Base-by-base conservation (phyloP, 2,113 vertebrate genomes). In the Glaucomys volans region DNA sequence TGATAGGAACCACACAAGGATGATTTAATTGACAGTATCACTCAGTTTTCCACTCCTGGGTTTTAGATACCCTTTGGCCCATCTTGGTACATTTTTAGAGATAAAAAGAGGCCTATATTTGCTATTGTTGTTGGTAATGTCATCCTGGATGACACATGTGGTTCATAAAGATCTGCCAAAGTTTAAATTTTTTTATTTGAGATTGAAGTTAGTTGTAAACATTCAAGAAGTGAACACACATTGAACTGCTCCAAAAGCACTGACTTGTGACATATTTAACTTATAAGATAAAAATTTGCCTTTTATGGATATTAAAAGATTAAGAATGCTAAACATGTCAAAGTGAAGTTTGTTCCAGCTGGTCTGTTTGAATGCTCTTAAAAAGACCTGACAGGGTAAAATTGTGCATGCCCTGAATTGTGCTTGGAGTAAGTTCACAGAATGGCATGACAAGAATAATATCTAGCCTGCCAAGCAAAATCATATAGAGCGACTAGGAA, bases 221-320 rank as follows among this genome's bases (percentile, higher is more conserved):
- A 76, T 86, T 93, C n/a, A 62, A 87, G 50, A 44, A 86, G n/a
- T 69, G 32, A 82, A 76, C 9, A 54, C 50, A 87, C 5, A 62
- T 13, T 22, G 30, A 71, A 40, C 18, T 64, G 30, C 30, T 87
- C 57, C 44, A 18, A 47, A 93, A 95, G 37, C 69, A 77, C 8
- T 40, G 28, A 79, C 42, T 64, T 91, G 54, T 5, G 26, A 54
- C 66, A 69, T 52, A 71, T 83, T 83, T 67, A 13, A 67, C 28
- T 52, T 81, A 86, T 37, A 50, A 57, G 87, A 91, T 83, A 44
- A 94, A 94, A 76, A 57, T 44, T 50, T 87, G 32, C 5, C 20
- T 88, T 79, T 80, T 71, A 30, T 72, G 40, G 30, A 64, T 84
- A 88, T 72, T 66, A 88, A 89, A 77, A 40, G 62, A 79, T 77